phyloP scores from a whole-genome alignment of 2,888 invertebrate species.

The Dysmachus trigonus region DNA sequence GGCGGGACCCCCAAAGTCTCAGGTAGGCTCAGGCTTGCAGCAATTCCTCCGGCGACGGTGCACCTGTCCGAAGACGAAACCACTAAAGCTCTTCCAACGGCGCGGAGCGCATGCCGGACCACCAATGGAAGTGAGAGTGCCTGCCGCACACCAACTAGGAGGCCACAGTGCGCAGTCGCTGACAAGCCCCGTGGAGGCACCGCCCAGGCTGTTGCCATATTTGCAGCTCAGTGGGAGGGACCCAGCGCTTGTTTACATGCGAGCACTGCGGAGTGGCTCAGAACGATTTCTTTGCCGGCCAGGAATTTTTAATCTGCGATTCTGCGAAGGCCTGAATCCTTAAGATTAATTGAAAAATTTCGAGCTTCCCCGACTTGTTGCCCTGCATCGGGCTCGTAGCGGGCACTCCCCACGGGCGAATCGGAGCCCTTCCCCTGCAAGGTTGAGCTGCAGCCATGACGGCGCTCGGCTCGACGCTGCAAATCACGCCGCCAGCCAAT shows the following conservation, averaged over 20 bases:
- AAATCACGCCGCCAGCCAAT: conserved; percentile 26
- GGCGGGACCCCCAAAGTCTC: background rate
- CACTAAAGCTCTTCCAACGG: background rate
- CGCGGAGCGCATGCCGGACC: background rate
- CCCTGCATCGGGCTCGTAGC: too few species aligned
- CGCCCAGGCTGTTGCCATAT: conserved; percentile 19
- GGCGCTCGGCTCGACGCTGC: background rate
- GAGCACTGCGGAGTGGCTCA: background rate
- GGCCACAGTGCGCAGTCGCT: background rate
- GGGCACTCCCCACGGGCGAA: too few species aligned
- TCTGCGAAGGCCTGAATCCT: background rate
- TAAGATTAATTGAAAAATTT: background rate
- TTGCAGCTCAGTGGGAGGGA: background rate
- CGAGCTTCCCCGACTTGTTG: conserved; percentile 7
- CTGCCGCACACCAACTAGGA: background rate
- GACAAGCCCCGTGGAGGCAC: background rate
- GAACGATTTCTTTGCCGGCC: background rate
- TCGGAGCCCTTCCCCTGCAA: background rate
- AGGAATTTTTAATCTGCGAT: background rate
- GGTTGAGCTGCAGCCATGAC: background rate
- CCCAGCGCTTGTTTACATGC: background rate
- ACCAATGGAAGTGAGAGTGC: conserved; percentile 19
- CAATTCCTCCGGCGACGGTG: background rate
- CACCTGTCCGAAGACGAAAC: background rate
- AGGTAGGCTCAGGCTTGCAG: background rate